Conservation (phyloP, 2,797 vertebrate genomes). For the Acipenser transmontanus region DNA sequence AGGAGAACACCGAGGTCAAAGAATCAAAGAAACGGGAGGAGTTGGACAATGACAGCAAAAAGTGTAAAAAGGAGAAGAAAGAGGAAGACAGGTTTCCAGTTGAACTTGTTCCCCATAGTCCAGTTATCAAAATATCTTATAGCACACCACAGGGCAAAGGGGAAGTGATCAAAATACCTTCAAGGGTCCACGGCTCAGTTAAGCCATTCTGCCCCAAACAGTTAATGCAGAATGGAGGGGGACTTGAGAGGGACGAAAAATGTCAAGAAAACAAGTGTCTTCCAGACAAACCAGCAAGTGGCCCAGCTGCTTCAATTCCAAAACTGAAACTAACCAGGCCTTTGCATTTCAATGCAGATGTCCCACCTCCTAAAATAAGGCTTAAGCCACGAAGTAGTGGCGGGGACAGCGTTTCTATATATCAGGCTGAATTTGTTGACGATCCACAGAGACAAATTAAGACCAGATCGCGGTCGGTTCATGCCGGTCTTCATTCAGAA, state of each 20-base stretch:
- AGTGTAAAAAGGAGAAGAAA: conserved; percentile 74
- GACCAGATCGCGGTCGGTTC: conserved; percentile 46
- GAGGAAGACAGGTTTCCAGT: conserved; percentile 41
- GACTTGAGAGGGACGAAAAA: conserved; percentile 54
- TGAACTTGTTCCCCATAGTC: conserved; percentile 68
- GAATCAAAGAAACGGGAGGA: conserved; percentile 74
- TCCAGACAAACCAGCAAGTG: conserved; percentile 64
- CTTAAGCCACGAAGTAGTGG: conserved; percentile 68
- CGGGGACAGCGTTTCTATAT: conserved; percentile 71
- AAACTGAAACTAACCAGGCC: conserved; percentile 83
- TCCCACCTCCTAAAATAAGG: conserved; percentile 78
- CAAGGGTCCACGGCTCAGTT: conserved; percentile 80
- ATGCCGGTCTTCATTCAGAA: conserved; percentile 53
- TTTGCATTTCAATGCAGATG: conserved; percentile 61
- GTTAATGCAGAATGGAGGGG: conserved; percentile 62
- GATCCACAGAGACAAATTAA: conserved; percentile 62
- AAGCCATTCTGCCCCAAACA: conserved; percentile 80
- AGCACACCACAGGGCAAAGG: conserved; percentile 95
- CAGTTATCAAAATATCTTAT: conserved; percentile 89
- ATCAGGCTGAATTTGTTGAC: conserved; percentile 78
- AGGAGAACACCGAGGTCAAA: conserved; percentile 59
- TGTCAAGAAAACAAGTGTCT: conserved; percentile 47
- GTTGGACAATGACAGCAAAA: conserved; percentile 55
- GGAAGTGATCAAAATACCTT: conserved; percentile 93
- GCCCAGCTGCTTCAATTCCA: conserved; percentile 81